These are phyloP conservation scores for Calypte anna DNA, from an alignment of 2,113 vertebrate species.

Conservation along the genomic window DNA sequence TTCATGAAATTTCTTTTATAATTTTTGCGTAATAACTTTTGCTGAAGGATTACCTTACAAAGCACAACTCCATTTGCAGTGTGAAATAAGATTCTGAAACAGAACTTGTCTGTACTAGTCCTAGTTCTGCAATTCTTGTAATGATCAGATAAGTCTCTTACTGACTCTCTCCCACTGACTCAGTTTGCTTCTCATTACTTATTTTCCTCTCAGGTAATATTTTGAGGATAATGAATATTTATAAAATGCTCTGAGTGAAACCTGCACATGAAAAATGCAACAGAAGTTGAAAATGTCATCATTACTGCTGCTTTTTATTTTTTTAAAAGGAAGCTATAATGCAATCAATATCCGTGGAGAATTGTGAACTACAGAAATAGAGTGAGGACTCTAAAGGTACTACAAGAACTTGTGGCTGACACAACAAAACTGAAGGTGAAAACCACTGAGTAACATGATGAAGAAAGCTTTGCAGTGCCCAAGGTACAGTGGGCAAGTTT, in stretches of 20 bases:
- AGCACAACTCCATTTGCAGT: neutral
- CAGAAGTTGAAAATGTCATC: neutral
- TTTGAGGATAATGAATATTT: slow-evolving; percentile 35
- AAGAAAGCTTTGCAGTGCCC: neutral
- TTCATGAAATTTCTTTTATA: neutral
- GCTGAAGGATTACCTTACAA: neutral
- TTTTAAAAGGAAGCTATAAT: neutral
- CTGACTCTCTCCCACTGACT: neutral
- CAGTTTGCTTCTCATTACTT: neutral
- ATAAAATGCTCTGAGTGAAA: slow-evolving; percentile 15
- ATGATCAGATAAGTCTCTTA: slow-evolving; percentile 28
- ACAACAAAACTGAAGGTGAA: neutral
- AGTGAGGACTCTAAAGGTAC: neutral
- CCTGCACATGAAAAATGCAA: slow-evolving; percentile 11
- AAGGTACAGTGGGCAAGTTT: neutral
- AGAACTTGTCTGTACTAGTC: slow-evolving; percentile 6
- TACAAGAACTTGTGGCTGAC: neutral
- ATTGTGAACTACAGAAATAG: neutral
- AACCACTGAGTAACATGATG: neutral
- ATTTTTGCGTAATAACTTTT: neutral
- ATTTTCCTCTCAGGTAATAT: slow-evolving; percentile 3
- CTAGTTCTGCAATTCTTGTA: slow-evolving; percentile 11
- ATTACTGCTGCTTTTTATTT: neutral
- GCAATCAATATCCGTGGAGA: neutral
- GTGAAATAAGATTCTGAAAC: neutral